phyloP scores from a whole-genome alignment of 2,888 invertebrate species.

The Hetaerina titia region DNA sequence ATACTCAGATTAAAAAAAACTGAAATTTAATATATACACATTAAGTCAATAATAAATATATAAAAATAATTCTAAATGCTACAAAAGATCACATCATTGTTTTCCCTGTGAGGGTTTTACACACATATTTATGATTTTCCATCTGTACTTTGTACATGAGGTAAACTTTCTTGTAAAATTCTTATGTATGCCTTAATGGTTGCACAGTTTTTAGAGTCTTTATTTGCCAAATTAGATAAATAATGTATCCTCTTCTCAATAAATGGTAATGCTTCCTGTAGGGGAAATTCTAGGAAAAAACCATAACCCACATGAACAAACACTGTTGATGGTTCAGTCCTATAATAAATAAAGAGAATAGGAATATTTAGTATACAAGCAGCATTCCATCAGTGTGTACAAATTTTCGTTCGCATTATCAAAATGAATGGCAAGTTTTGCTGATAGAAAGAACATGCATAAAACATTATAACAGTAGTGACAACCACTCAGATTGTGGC shows the following conservation, averaged over 20 bases:
- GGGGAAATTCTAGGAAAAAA: constrained; percentile 85
- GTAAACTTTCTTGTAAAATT: constrained; percentile 58
- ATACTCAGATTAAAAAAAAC: background rate
- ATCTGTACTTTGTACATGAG: constrained; percentile 14
- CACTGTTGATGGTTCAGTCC: constrained; percentile 81
- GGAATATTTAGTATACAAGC: background rate
- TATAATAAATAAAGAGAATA: background rate
- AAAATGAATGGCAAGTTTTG: too few relatives aligned
- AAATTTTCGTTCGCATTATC: background rate
- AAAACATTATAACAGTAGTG: too few relatives aligned
- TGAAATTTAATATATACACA: background rate
- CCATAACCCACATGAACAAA: constrained; percentile 88
- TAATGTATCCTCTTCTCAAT: constrained; percentile 85
- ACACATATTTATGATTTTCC: background rate
- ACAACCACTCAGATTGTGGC: too few relatives aligned
- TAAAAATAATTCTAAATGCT: background rate
- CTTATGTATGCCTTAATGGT: constrained; percentile 39
- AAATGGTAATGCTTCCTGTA: constrained; percentile 85
- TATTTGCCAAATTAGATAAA: constrained; percentile 77
- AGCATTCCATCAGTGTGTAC: background rate
- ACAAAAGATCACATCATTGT: background rate
- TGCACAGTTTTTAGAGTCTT: constrained; percentile 73
- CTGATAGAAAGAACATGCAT: too few relatives aligned
- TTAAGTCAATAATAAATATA: background rate
- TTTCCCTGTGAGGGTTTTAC: background rate